Conservation (phyloP, 1,140 invertebrate genomes). For the Bombus consobrinus region DNA sequence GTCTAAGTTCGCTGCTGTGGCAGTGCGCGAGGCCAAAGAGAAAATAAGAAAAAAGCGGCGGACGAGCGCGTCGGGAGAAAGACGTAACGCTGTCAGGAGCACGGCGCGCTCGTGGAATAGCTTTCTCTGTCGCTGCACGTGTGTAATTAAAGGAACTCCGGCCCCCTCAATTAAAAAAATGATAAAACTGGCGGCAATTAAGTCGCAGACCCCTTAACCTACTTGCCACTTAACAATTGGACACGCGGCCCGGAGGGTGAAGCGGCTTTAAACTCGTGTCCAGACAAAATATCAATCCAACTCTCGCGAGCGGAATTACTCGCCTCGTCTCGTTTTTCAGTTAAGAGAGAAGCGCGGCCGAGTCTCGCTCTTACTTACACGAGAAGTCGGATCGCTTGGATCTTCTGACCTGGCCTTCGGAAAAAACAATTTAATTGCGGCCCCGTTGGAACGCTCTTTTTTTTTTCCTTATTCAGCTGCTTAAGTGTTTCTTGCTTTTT, state of each 20-base stretch:
- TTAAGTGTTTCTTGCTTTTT: too few species aligned
- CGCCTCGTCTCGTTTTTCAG: background rate
- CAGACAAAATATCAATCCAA: slow-evolving; percentile 42
- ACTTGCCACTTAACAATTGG: slow-evolving; percentile 66
- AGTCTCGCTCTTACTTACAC: background rate
- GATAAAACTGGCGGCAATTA: slow-evolving; percentile 66
- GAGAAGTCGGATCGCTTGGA: background rate
- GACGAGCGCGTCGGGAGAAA: background rate
- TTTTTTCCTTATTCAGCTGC: too few species aligned
- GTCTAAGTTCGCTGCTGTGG: too few species aligned
- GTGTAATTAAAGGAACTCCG: slow-evolving; percentile 64
- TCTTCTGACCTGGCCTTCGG: background rate
- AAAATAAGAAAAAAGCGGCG: background rate
- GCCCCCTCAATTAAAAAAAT: slow-evolving; percentile 65
- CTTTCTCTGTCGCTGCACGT: slow-evolving; percentile 59
- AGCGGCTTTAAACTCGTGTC: slow-evolving; percentile 5
- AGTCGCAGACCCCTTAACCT: slow-evolving; percentile 66
- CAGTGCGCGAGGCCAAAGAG: background rate
- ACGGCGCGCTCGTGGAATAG: slow-evolving; percentile 19
- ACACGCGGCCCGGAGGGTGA: slow-evolving; percentile 22
- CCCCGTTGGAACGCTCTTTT: too few species aligned
- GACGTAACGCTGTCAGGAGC: background rate
- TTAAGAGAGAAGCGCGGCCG: background rate
- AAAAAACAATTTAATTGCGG: background rate
- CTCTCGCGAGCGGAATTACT: slow-evolving; percentile 7